phyloP scores from a whole-genome alignment of 2,888 invertebrate genomes.

The Cantharis rufa region DNA sequence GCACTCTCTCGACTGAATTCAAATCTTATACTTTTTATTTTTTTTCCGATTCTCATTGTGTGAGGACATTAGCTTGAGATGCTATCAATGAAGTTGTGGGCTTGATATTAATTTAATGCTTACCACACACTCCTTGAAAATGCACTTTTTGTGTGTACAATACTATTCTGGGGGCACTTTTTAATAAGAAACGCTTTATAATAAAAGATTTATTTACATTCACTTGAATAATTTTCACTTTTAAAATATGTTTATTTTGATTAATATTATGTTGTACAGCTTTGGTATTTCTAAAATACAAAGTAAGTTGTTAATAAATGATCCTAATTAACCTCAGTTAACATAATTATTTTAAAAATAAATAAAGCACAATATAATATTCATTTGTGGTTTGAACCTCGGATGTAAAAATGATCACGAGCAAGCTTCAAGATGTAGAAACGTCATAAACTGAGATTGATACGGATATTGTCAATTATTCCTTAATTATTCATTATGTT shows the following conservation, averaged over 20 bases:
- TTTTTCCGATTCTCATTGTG: conserved; percentile 53
- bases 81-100: conserved; percentile 50
- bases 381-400: too few species aligned
- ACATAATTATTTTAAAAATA: neutral
- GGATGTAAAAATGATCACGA: too few species aligned
- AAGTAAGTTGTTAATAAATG: neutral
- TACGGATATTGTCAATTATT: too few species aligned
- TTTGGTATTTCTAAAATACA: neutral
- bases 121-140: conserved; percentile 45
- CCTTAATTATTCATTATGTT: too few species aligned
- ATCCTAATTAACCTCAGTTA: neutral
- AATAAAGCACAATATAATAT: neutral
- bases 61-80: conserved; percentile 56
- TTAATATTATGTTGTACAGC: neutral
- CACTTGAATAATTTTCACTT: neutral
- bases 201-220: neutral
- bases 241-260: neutral
- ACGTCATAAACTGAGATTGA: too few species aligned
- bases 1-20: conserved; percentile 53
- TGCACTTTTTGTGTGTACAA: conserved; percentile 7
- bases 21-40: conserved; percentile 53
- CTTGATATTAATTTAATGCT: conserved; percentile 54
- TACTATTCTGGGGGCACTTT: conserved; percentile 16
- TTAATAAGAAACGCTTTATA: neutral
- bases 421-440: too few species aligned